phyloP scores from a whole-genome alignment of 2,797 vertebrate genomes.

The Sebastiscus albofasciatus region DNA sequence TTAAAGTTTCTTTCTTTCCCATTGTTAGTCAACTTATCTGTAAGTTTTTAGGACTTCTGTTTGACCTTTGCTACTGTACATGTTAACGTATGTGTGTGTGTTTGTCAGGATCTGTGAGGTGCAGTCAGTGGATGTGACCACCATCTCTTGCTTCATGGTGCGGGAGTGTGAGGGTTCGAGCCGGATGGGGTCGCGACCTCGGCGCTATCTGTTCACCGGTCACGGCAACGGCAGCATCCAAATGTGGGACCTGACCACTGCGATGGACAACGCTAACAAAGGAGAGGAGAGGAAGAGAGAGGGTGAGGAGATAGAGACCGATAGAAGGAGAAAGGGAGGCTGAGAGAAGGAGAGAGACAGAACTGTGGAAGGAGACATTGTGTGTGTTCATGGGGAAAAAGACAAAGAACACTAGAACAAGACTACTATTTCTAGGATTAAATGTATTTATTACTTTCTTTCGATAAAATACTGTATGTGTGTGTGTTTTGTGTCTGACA shows the following conservation, averaged over 20 bases:
- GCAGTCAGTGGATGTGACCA: constrained; percentile 95
- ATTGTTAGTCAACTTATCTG: neutral
- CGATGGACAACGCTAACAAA: constrained; percentile 95
- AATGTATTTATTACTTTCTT: neutral
- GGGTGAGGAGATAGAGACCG: constrained; percentile 47
- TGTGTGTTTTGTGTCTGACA: constrained; percentile 54
- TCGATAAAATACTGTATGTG: neutral
- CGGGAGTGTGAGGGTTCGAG: constrained; percentile 97
- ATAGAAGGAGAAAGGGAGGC: neutral
- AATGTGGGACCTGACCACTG: constrained; percentile 99
- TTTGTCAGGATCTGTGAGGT: constrained; percentile 93
- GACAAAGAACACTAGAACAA: neutral
- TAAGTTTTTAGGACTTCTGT: neutral
- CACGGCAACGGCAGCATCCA: constrained; percentile 98
- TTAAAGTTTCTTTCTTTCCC: neutral
- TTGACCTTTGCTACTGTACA: neutral
- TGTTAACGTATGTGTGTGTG: constrained; percentile 13
- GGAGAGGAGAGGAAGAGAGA: constrained; percentile 87
- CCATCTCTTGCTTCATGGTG: constrained; percentile 95
- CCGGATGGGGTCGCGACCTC: constrained; percentile 95
- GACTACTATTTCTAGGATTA: neutral
- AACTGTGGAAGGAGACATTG: neutral
- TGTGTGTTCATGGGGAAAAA: neutral
- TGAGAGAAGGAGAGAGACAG: constrained; percentile 15
- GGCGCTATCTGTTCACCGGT: constrained; percentile 96